These are phyloP conservation scores for Lithophane ornitopus DNA, from an alignment of 2,888 invertebrate genomes.

Conservation along the genomic window DNA sequence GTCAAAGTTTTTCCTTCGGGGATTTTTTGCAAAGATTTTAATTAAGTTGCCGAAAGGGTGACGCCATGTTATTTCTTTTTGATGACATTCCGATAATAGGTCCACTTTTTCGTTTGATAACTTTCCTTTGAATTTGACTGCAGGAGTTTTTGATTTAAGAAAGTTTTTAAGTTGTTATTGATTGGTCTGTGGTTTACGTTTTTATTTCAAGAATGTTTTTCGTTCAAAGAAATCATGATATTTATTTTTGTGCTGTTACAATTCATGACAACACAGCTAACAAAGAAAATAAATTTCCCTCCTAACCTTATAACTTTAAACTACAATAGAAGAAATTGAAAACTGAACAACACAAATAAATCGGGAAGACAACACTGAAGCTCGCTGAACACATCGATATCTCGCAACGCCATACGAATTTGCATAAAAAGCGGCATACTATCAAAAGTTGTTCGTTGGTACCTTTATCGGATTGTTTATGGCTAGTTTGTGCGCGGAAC, in stretches of 20 bases:
- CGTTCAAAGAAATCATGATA: not conserved
- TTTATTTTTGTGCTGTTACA: not conserved
- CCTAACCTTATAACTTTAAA: constrained; percentile 34
- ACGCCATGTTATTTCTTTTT: constrained; percentile 86
- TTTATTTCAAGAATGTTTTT: not conserved
- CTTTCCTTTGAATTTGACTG: constrained; percentile 80
- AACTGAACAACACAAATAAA: constrained; percentile 57
- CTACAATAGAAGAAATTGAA: constrained; percentile 59
- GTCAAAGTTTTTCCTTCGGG: constrained; percentile 53
- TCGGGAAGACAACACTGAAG: constrained; percentile 55
- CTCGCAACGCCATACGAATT: constrained; percentile 65
- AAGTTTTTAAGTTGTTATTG: constrained; percentile 51
- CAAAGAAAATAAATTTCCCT: constrained; percentile 2
- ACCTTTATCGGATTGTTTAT: constrained; percentile 70
- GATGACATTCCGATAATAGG: constrained; percentile 89
- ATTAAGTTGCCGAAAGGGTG: constrained; percentile 86
- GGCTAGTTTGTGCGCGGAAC: constrained; percentile 63
- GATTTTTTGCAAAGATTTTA: constrained; percentile 77
- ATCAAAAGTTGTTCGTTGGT: constrained; percentile 69
- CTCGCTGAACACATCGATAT: constrained; percentile 61
- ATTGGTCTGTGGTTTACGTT: constrained; percentile 26
- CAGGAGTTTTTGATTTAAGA: constrained; percentile 62
- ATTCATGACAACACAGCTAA: not conserved
- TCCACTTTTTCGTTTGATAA: constrained; percentile 73
- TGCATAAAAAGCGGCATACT: constrained; percentile 74